These are phyloP conservation scores for Odobenus rosmarus DNA, from an alignment of 2,113 vertebrate species.

Conservation along the genomic window DNA sequence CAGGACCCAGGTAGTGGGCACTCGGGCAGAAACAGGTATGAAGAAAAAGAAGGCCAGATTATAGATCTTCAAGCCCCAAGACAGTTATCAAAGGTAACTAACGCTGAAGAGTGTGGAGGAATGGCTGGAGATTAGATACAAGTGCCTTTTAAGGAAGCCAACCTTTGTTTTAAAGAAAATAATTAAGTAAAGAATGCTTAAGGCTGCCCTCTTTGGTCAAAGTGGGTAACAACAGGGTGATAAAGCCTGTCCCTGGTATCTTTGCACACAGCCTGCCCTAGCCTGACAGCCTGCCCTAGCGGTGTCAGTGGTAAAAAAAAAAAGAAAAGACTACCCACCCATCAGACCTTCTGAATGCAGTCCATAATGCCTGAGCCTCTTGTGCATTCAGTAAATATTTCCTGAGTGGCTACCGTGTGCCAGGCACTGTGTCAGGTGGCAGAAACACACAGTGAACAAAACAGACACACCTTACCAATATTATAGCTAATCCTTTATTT, in stretches of 20 bases:
- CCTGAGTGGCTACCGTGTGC: background rate
- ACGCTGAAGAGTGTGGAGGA: background rate
- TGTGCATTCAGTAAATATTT: background rate
- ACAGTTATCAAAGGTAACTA: background rate
- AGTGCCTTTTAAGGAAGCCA: background rate
- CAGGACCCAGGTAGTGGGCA: background rate
- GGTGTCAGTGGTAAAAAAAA: background rate
- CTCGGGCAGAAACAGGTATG: background rate
- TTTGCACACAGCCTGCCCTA: background rate
- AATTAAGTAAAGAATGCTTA: background rate
- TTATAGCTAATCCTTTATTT: background rate
- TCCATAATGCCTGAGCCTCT: background rate
- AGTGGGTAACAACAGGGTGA: background rate
- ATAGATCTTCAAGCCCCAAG: background rate
- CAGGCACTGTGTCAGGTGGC: background rate
- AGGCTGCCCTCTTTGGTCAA: constrained; percentile 51
- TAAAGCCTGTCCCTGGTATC: background rate
- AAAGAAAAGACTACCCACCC: background rate
- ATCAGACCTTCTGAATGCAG: background rate
- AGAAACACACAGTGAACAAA: background rate
- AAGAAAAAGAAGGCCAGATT: background rate
- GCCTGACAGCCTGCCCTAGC: background rate
- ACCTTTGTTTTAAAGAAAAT: background rate
- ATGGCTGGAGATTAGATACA: background rate
- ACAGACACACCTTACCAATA: background rate